phyloP scores from a whole-genome alignment of 1,140 invertebrate genomes.

The Atta colombica region DNA sequence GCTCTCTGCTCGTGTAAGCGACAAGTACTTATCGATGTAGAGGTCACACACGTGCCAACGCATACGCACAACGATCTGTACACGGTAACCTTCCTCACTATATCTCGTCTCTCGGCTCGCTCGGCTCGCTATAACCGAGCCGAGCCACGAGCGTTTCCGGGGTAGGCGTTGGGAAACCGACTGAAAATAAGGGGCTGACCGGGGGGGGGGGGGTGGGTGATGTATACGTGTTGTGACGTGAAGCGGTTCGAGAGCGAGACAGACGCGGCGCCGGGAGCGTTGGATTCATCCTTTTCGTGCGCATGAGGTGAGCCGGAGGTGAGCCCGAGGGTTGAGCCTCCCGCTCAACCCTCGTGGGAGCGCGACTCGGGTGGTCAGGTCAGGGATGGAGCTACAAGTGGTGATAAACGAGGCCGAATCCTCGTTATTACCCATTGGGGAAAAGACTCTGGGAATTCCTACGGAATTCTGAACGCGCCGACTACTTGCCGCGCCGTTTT shows the following conservation, averaged over 20 bases:
- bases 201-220: conserved; percentile 11
- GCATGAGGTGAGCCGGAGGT: conserved; percentile 17
- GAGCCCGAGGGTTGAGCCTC: conserved; percentile 4
- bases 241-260: conserved; percentile 47
- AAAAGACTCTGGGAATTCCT: conserved; percentile 74
- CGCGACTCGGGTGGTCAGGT: conserved; percentile 70
- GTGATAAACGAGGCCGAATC: conserved; percentile 86
- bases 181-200: conserved; percentile 76
- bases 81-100: conserved; percentile 50
- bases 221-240: conserved; percentile 63
- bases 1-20: background rate
- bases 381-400: conserved; percentile 85
- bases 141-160: conserved; percentile 35
- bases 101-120: conserved; percentile 35
- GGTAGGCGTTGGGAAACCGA: conserved; percentile 58
- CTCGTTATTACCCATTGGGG: conserved; percentile 83
- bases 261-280: background rate
- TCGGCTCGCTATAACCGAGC: conserved; percentile 36
- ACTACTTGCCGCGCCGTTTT: conserved; percentile 52
- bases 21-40: conserved; percentile 18
- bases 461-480: conserved; percentile 64
- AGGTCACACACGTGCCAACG: conserved; percentile 37
- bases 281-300: conserved; percentile 57
- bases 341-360: conserved; percentile 24
- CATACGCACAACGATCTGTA: conserved; percentile 8